Evolutionary conservation across 2,888 invertebrate species (phyloP).

Genomic region (Hyppa rectilinea): DNA sequence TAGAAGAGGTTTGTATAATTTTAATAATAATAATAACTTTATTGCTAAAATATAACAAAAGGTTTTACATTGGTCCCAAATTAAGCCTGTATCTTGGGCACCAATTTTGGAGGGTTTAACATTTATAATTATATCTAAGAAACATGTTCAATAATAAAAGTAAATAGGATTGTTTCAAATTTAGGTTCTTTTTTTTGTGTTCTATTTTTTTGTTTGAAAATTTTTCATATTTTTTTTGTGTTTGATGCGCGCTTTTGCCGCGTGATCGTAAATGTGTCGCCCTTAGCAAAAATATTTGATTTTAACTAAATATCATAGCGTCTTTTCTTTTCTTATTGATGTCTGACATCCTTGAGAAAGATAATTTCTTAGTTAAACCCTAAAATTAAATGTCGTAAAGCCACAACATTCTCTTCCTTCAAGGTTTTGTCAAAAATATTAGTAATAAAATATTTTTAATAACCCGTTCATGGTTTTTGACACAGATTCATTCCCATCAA

Average conservation of each 20-base stretch:
- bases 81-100: too few species aligned
- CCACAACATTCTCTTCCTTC: constrained; percentile 9
- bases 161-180: too few species aligned
- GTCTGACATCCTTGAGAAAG: too few species aligned
- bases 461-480: constrained; percentile 38
- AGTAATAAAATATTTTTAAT: constrained; percentile 41
- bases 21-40: too few species aligned
- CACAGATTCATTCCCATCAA: constrained; percentile 48
- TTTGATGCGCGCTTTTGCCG: not conserved
- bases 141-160: too few species aligned
- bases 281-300: not conserved
- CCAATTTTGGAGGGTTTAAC: too few species aligned
- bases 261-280: not conserved
- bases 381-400: not conserved
- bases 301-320: not conserved
- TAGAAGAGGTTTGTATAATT: constrained; percentile 92
- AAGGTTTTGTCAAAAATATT: constrained; percentile 26
- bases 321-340: not conserved
- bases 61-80: too few species aligned
- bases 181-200: not conserved
- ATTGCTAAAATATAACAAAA: too few species aligned
- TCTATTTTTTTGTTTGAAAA: not conserved
- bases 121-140: too few species aligned
- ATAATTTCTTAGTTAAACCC: not conserved
- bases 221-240: not conserved